Evolutionary conservation across 2,113 vertebrate genomes (phyloP).

Genomic region (Fregetta grallaria): DNA sequence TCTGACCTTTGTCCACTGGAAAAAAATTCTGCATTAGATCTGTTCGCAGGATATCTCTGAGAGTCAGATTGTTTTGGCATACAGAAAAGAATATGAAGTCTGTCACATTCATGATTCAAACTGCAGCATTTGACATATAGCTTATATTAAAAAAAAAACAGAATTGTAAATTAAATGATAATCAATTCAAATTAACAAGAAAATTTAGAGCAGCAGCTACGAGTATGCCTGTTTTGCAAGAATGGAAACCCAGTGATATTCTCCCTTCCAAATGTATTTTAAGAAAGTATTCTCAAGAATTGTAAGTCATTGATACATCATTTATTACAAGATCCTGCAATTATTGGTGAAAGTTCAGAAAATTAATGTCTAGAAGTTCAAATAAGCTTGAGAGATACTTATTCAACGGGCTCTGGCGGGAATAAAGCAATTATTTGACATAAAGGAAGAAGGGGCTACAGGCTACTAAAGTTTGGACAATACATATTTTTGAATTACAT

Average conservation of each 20-base stretch:
- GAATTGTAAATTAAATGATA: background rate
- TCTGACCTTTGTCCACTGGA: background rate
- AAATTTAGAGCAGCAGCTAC: background rate
- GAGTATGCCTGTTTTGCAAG: background rate
- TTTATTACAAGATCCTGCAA: background rate
- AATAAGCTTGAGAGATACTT: background rate
- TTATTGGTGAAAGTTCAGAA: constrained; percentile 13
- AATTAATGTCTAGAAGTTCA: background rate
- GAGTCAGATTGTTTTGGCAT: background rate
- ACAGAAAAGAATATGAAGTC: background rate
- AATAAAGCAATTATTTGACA: background rate
- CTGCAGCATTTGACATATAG: background rate
- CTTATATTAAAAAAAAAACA: background rate
- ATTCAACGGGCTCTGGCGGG: background rate
- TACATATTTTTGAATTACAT: background rate
- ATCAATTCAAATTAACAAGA: background rate
- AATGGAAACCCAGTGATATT: background rate
- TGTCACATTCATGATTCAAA: background rate
- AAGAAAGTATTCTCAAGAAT: background rate
- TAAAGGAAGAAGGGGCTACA: background rate
- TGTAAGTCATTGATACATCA: background rate
- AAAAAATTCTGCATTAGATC: background rate
- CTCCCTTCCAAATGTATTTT: background rate
- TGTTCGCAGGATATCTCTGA: background rate
- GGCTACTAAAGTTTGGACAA: background rate